Evolutionary conservation across 2,797 vertebrate species (phyloP).

Genomic region (Gallinago stenura): DNA sequence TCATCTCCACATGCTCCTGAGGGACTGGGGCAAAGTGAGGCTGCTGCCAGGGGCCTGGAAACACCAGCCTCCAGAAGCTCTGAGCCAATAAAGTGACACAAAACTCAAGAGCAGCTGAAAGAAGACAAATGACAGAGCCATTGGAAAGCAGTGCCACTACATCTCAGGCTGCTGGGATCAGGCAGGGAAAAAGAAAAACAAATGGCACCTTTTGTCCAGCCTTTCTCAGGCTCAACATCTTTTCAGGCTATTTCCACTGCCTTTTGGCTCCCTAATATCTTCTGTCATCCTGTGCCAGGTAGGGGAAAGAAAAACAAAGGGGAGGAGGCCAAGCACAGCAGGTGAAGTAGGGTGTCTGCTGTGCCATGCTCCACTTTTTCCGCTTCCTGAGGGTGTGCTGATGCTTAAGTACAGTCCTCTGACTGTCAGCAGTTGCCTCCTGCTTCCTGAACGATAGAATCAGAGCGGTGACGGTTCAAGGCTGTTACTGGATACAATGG

Average conservation of each 20-base stretch:
- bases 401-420: neutral
- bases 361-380: slow-evolving; percentile 27
- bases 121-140: neutral
- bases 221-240: neutral
- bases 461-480: slow-evolving; percentile 31
- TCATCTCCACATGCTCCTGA: neutral
- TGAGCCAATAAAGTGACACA: neutral
- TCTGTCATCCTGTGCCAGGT: slow-evolving; percentile 18
- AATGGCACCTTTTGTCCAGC: neutral
- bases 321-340: slow-evolving; percentile 35
- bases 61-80: neutral
- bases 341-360: slow-evolving; percentile 26
- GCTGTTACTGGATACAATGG: slow-evolving; percentile 31
- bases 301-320: neutral
- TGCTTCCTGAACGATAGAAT: slow-evolving; percentile 56
- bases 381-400: slow-evolving; percentile 1
- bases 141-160: neutral
- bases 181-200: neutral
- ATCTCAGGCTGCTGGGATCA: neutral
- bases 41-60: neutral
- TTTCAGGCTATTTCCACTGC: neutral
- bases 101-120: neutral
- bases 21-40: neutral
- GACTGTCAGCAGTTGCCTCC: slow-evolving; percentile 36
- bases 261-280: neutral